phyloP scores from a whole-genome alignment of 2,888 invertebrate genomes.

The Acleris sparsana region DNA sequence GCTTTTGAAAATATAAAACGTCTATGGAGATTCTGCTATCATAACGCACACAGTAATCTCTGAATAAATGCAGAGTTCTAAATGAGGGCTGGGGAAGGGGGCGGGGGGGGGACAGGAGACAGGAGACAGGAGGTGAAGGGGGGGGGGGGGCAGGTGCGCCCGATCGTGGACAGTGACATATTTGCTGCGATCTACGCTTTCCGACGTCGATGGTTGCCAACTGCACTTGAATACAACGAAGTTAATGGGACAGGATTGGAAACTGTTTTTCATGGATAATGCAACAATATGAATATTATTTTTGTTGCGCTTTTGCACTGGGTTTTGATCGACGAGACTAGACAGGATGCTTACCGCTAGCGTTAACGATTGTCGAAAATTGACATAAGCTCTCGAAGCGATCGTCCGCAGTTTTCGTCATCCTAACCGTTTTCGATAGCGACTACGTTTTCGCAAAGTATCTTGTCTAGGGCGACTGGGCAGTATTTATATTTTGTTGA shows the following conservation, averaged over 20 bases:
- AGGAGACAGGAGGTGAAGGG: constrained; percentile 14
- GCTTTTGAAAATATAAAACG: not conserved
- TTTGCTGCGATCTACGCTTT: constrained; percentile 50
- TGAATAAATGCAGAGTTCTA: constrained; percentile 48
- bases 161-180: constrained; percentile 62
- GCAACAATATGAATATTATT: constrained; percentile 16
- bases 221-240: constrained; percentile 42
- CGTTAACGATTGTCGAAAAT: no score
- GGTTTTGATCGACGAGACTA: not conserved
- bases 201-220: constrained; percentile 47
- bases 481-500: no score
- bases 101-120: constrained; percentile 20
- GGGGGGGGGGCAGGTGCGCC: constrained; percentile 51
- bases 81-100: constrained; percentile 41
- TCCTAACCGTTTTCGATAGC: no score
- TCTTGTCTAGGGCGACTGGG: no score
- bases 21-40: constrained; percentile 26
- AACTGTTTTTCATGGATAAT: constrained; percentile 14
- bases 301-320: not conserved
- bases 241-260: constrained; percentile 45
- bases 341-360: no score
- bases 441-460: no score
- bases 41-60: constrained; percentile 39
- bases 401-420: no score
- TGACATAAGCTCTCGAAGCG: no score